Evolutionary conservation across 2,797 vertebrate genomes (phyloP).

Genomic region (Otolemur crassicaudatus): DNA sequence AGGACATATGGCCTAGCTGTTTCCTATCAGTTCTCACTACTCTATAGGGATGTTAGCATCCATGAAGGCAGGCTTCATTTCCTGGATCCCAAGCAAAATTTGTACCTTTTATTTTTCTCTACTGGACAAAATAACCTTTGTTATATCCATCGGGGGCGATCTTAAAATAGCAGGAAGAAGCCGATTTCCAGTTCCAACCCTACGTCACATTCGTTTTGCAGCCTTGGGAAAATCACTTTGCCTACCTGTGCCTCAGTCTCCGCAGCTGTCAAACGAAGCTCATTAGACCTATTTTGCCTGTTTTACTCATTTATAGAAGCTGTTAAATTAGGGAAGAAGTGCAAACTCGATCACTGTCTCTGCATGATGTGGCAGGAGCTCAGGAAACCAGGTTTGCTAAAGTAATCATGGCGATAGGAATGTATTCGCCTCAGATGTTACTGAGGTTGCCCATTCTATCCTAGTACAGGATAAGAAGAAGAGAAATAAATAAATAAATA

Average conservation of each 20-base stretch:
- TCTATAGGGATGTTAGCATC: background rate
- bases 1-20: background rate
- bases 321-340: constrained; percentile 18
- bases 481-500: no score
- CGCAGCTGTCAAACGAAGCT: background rate
- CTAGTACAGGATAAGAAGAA: constrained; percentile 46
- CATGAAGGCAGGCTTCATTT: background rate
- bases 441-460: constrained; percentile 79
- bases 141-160: background rate
- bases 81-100: background rate
- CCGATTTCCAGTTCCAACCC: background rate
- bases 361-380: constrained; percentile 86
- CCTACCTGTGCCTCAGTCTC: background rate
- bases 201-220: background rate
- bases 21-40: background rate
- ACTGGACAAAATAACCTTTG: background rate
- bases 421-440: constrained; percentile 62
- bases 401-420: constrained; percentile 81
- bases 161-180: constrained; percentile 24
- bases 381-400: constrained; percentile 89
- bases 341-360: constrained; percentile 89
- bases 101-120: background rate
- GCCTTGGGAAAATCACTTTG: background rate
- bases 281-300: background rate
- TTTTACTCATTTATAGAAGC: background rate